A percentile compares a stretch with the other conserved stretches of the same genome.
Evolutionary conservation across 2,888 invertebrate species (phyloP).

Genomic region (Perizoma affinitatum): DNA sequence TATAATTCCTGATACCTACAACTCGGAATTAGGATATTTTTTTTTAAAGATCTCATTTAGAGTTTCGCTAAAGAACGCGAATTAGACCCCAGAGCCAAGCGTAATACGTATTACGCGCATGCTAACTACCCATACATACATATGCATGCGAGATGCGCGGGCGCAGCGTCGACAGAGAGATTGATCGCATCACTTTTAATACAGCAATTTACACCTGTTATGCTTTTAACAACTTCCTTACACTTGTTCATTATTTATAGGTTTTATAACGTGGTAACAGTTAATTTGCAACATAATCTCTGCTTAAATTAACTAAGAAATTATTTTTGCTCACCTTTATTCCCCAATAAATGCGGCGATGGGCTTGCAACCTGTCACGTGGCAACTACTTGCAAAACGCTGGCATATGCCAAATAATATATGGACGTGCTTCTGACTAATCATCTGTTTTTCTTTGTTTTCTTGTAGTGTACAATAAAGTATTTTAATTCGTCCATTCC

Average conservation of each 20-base stretch:
- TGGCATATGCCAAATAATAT: too few relatives aligned
- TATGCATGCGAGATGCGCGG: constrained; percentile 50
- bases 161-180: constrained; percentile 55
- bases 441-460: too few relatives aligned
- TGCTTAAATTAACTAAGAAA: not conserved
- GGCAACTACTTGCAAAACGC: too few relatives aligned
- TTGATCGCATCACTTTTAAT: constrained; percentile 65
- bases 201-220: constrained; percentile 75
- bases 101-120: constrained; percentile 9
- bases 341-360: too few relatives aligned
- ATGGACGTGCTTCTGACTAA: too few relatives aligned
- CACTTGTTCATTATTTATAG: constrained; percentile 54
- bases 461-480: too few relatives aligned
- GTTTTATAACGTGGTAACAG: constrained; percentile 35
- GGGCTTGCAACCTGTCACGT: too few relatives aligned
- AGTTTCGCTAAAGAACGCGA: not conserved
- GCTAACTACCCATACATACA: constrained; percentile 47
- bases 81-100: constrained; percentile 12
- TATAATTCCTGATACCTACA: too few relatives aligned
- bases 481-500: too few relatives aligned
- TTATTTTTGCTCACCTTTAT: not conserved
- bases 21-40: too few relatives aligned
- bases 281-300: constrained; percentile 2
- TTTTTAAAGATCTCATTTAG: too few relatives aligned
- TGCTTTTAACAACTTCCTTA: constrained; percentile 58